Evolutionary conservation across 2,888 invertebrate genomes (phyloP).

Genomic region (Epinotia nisella): DNA sequence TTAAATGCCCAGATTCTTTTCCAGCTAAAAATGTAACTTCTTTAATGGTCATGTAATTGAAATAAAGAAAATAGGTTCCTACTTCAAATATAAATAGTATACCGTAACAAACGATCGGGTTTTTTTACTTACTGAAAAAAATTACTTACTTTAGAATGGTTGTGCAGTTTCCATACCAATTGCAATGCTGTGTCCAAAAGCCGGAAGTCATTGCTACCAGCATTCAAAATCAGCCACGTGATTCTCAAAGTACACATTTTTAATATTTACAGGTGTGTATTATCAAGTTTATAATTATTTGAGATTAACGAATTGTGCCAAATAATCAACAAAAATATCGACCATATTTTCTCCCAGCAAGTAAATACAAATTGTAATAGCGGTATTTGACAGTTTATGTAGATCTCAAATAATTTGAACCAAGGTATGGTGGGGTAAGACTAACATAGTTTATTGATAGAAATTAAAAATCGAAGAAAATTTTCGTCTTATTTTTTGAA

Average conservation of each 20-base stretch:
- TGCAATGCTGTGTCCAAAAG: neutral
- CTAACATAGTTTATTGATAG: too few relatives aligned
- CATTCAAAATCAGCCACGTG: neutral
- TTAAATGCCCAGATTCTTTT: too few relatives aligned
- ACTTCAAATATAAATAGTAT: too few relatives aligned
- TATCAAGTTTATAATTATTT: neutral
- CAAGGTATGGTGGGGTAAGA: too few relatives aligned
- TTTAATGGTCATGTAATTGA: neutral
- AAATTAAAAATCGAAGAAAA: too few relatives aligned
- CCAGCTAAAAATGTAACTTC: too few relatives aligned
- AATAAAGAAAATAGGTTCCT: neutral
- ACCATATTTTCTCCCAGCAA: neutral
- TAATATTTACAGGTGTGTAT: neutral
- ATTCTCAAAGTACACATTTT: neutral
- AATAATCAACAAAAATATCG: neutral
- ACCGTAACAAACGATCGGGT: too few relatives aligned
- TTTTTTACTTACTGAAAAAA: too few relatives aligned
- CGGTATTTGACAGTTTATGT: neutral
- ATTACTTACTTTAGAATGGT: neutral
- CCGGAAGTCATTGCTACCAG: neutral
- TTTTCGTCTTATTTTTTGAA: too few relatives aligned
- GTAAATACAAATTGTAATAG: neutral
- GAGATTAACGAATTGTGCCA: neutral
- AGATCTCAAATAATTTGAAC: neutral
- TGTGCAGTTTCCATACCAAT: neutral